Base-by-base conservation (phyloP, 1,140 invertebrate species). In the Drosophila prosaltans region DNA sequence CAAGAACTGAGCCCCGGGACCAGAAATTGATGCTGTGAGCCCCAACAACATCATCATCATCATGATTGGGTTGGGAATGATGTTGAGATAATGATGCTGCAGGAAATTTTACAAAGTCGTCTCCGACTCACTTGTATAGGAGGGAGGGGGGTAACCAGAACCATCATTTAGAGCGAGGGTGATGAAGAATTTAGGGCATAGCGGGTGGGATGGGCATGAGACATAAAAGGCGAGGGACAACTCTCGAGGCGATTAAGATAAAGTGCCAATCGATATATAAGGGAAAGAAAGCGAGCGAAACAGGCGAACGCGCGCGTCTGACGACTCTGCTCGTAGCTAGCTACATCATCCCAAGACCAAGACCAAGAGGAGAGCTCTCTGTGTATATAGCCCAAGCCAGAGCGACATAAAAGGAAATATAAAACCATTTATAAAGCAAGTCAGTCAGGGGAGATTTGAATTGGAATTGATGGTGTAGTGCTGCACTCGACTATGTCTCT, bases 371-470 rank as follows among this genome's bases (percentile, higher is more conserved):
- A 55, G 69, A 66, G 64, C 62, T 72, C 68, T 74, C 55, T 60
- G 69, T 75, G 54, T 69, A 57, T 75, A 68, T 68, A 74, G 73
- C 73, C 73, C 65, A 58, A 77, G 74, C 11, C 74, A 70, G 74
- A 76, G 64, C 78, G 80, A 89, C 84, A 90, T 89, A 90, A 89
- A 89, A 89, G 84, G 84, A 89, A 89, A 89, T 89, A 90, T 89
- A 89, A 89, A 89, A 89, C 84, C 84, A 89, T 89, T 89, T 89
- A 90, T 90, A 90, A 89, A 84, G 85, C 85, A 88, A 89, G 84
- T 89, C 84, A 89, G 81, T 88, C 83, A 88, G 84, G 84, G 84
- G 84, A 84, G 81, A 89, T 89, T 88, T 89, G 81, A 89, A 88
- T 88, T 88, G 84, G 83, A 89, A 88, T 88, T 88, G 83, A 88